Base-by-base conservation (phyloP, 2,888 invertebrate species). In the Heliconius aoede region DNA sequence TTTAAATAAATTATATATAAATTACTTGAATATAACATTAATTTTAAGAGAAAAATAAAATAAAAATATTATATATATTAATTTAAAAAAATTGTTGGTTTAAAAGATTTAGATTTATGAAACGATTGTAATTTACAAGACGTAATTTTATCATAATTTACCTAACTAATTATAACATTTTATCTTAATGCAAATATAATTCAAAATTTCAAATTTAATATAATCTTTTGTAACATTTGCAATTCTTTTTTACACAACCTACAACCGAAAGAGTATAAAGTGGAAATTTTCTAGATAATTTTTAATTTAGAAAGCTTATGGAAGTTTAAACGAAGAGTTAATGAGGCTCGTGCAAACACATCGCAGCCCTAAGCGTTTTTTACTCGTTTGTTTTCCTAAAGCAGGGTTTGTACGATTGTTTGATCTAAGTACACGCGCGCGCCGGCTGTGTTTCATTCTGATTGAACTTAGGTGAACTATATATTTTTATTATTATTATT, bases 321-420 rank as follows among this genome's bases (percentile, higher is more conserved):
- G 65, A 64, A 60, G 58, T 55, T 62, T 64, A 36, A 74, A 46
- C 26, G 62, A n/a, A 55, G 46, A 64, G 71, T 67, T 72, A 72
- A 76, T 65, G 72, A 76, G 72, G 67, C 68, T 69, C 71, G 40
- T 36, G 58, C 65, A 71, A 75, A 73, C 79, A 80, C 32, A 73
- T 77, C 78, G 67, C 79, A 78, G 81, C 84, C 82, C 82, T 79
- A 73, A 71, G 64, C 76, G 73, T 72, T 79, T 75, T 81, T 75
- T 68, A 76, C 65, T 83, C 83, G 85, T 91, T 90, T 93, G 88
- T 88, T 91, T 91, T 90, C 88, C 85, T 89, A 86, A 86, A 83
- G 85, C 85, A 88, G 85, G 46, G 87, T 88, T 89, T 88, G 87
- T 85, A 81, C 84, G 86, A 87, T 86, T 87, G 89, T 89, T 90